Evolutionary conservation across 1,140 invertebrate species (phyloP), one percentile per base, ranked within the genome.

Genomic region (Ooceraea biroi): DNA sequence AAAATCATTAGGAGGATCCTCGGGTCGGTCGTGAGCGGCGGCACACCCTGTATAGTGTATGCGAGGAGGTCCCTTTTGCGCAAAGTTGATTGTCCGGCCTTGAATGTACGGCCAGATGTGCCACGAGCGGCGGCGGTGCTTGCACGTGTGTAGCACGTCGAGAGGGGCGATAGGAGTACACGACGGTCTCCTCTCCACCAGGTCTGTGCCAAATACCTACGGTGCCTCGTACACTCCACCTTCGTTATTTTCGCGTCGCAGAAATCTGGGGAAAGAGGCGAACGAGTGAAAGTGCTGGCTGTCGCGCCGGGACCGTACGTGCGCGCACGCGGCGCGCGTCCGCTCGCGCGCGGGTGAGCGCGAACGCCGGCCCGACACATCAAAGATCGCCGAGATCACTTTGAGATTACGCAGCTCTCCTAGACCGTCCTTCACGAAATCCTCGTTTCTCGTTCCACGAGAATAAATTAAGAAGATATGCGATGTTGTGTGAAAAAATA

Each of bases 61-160:
- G 19, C 65, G 85, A 60, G 68, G 73, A 87, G 71, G 82, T 80
- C 73, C 85, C 85, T 87, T 87, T 71, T 82, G 73, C 77, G 41
- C 80, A 52, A 90, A 86, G 91, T 91, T 91, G 90, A 91, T 91
- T 89, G 89, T 85, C 91, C 91, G 91, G 82, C 91, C 91, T 91
- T 91, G 91, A 88, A 91, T 90, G 76, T 85, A 41, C 71, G 83
- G 50, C 90, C 90, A 90, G 89, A 91, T 90, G 87, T 72, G 84
- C 86, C 55, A 57, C 82, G 46, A 69, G 46, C 12, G 5, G 30
- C 44, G 36, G 14, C 52, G 25, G 4, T 19, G 58, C 46, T 83
- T 78, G 48, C 41, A 46, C 76, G 50, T 71, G 65, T 80, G 36
- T 80, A 68, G 22, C 63, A 55, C 61, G 44, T 63, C 60, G 74